Conservation (phyloP, 2,888 invertebrate species). For the Athetis lepigone region DNA sequence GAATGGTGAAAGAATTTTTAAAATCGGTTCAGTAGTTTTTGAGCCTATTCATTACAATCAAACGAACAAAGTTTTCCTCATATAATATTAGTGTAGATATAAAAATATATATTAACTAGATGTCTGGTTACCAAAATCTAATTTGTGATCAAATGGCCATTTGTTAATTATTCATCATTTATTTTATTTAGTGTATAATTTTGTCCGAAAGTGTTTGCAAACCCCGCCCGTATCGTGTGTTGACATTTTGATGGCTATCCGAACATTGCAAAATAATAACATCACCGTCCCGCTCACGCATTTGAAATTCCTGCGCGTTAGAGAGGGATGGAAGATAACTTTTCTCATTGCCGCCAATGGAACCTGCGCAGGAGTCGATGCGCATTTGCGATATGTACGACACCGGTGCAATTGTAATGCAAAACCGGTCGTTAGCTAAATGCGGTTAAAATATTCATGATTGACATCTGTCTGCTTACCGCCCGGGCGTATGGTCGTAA, state of each 20-base stretch:
- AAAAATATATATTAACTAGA: too few species aligned
- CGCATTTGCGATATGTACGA: conserved; percentile 63
- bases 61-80: too few species aligned
- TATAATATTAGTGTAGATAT: too few species aligned
- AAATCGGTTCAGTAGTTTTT: too few species aligned
- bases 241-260: conserved; percentile 75
- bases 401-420: conserved; percentile 68
- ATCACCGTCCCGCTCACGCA: conserved; percentile 58
- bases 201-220: conserved; percentile 45
- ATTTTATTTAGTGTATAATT: conserved; percentile 35
- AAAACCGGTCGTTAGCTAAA: conserved; percentile 71
- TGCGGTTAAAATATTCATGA: conserved; percentile 70
- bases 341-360: conserved; percentile 64
- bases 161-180: too few species aligned
- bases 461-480: conserved; percentile 68
- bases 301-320: not conserved
- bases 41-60: too few species aligned
- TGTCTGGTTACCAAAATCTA: too few species aligned
- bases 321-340: conserved; percentile 47
- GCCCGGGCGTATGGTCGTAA: conserved; percentile 46
- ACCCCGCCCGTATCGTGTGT: conserved; percentile 66
- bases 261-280: conserved; percentile 68
- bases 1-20: too few species aligned
- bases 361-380: conserved; percentile 72
- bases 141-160: too few species aligned